Conservation (phyloP, 2,797 vertebrate genomes). For the Squalus acanthias region DNA sequence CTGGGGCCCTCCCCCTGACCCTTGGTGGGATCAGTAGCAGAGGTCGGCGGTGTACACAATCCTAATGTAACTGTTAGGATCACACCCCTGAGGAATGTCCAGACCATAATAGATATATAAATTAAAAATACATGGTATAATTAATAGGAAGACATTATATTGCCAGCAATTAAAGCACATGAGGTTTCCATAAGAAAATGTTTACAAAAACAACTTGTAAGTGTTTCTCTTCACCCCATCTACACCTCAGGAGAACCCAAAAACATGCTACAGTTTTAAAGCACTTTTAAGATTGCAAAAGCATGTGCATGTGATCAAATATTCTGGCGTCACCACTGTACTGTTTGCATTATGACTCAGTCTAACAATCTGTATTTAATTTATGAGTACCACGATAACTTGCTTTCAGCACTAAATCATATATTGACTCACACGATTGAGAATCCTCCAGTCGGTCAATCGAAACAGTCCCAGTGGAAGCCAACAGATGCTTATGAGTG, state of each 20-base stretch:
- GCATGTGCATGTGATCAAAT: conserved; percentile 24
- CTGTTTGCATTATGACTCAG: neutral
- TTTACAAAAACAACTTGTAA: neutral
- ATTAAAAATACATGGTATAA: neutral
- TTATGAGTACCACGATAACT: conserved; percentile 5
- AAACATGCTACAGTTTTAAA: neutral
- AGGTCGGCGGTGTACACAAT: neutral
- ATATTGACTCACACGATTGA: conserved; percentile 5
- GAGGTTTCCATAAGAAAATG: neutral
- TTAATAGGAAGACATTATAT: neutral
- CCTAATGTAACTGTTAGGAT: neutral
- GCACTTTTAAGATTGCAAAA: neutral
- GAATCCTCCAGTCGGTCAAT: neutral
- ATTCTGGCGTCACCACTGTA: neutral
- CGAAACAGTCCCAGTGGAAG: conserved; percentile 13
- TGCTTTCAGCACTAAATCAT: conserved; percentile 9
- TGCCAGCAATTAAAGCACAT: neutral
- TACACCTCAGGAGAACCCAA: conserved; percentile 6
- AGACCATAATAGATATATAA: neutral
- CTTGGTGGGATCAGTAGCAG: neutral
- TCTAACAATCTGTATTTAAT: conserved; percentile 31
- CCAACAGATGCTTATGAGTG: neutral
- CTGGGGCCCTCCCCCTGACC: neutral
- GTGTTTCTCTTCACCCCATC: neutral
- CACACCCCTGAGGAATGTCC: neutral